Percentiles rank a stretch among this genome's conserved stretches.
phyloP scores from a whole-genome alignment of 2,888 invertebrate species.

The Cistogaster globosa region DNA sequence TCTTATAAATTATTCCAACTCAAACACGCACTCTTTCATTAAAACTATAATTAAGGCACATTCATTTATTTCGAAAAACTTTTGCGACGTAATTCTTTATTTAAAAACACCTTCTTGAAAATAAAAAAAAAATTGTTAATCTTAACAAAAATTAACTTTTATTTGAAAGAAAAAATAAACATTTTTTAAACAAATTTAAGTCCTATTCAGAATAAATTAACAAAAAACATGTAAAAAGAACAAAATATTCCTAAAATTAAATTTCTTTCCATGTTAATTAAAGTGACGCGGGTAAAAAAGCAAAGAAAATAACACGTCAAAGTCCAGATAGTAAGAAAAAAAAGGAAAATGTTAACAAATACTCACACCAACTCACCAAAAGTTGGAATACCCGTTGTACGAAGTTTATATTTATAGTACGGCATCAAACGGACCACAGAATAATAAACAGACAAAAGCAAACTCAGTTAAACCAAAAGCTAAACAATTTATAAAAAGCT shows the following conservation, averaged over 20 bases:
- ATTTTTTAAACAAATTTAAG: slow-evolving; percentile 9
- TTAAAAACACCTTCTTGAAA: too few relatives aligned
- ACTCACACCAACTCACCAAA: neutral
- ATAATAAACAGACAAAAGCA: neutral
- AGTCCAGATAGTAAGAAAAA: neutral
- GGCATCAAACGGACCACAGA: neutral
- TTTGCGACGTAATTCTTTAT: too few relatives aligned
- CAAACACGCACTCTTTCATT: too few relatives aligned
- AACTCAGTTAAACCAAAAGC: neutral
- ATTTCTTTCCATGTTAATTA: slow-evolving; percentile 47
- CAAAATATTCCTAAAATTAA: slow-evolving; percentile 29
- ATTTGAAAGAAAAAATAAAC: too few relatives aligned
- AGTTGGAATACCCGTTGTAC: too few relatives aligned
- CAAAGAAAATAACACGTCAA: neutral
- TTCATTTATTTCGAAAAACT: too few relatives aligned
- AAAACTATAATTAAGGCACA: too few relatives aligned
- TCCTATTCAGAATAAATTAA: too few relatives aligned
- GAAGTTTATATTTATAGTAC: too few relatives aligned
- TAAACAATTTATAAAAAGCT: too few relatives aligned
- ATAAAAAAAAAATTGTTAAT: neutral
- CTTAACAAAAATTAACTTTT: slow-evolving; percentile 15
- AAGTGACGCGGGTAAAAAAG: neutral
- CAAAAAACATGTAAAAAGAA: neutral
- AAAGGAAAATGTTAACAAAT: neutral
- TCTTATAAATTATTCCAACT: too few relatives aligned